Evolutionary conservation across 2,888 invertebrate genomes (phyloP).

Genomic region (Cabera pusaria): DNA sequence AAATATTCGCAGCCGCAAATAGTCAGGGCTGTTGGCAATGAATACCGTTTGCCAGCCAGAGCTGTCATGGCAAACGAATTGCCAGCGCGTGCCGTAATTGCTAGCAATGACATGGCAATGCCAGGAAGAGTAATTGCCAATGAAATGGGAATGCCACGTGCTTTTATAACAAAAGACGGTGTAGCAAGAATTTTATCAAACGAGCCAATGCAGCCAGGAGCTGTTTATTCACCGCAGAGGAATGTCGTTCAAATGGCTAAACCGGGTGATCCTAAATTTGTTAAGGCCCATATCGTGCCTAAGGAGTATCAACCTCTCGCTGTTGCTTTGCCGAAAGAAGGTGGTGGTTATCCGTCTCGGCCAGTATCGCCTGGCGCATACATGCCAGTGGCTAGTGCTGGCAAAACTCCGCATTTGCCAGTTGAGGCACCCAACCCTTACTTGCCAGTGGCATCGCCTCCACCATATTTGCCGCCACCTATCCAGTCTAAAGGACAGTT

Average conservation of each 20-base stretch:
- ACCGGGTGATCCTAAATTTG: conserved; percentile 7
- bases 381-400: neutral
- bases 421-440: conserved; percentile 1
- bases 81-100: conserved; percentile 7
- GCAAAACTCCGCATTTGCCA: neutral
- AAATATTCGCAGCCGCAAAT: conserved; percentile 18
- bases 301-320: conserved; percentile 16
- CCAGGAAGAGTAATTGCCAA: conserved; percentile 12
- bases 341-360: conserved; percentile 3
- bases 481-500: conserved; percentile 49
- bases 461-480: conserved; percentile 46
- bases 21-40: conserved; percentile 3
- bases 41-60: conserved; percentile 6
- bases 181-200: conserved; percentile 6
- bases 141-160: conserved; percentile 10
- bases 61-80: too few relatives aligned
- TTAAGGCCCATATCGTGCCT: conserved; percentile 17
- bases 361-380: neutral
- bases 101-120: conserved; percentile 5
- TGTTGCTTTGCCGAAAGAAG: conserved; percentile 6
- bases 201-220: neutral
- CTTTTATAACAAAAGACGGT: conserved; percentile 13
- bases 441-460: conserved; percentile 47
- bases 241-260: conserved; percentile 3
- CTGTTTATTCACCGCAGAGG: conserved; percentile 1